Evolutionary conservation across 2,113 vertebrate genomes (phyloP).

Genomic region (Lepisosteus oculatus): DNA sequence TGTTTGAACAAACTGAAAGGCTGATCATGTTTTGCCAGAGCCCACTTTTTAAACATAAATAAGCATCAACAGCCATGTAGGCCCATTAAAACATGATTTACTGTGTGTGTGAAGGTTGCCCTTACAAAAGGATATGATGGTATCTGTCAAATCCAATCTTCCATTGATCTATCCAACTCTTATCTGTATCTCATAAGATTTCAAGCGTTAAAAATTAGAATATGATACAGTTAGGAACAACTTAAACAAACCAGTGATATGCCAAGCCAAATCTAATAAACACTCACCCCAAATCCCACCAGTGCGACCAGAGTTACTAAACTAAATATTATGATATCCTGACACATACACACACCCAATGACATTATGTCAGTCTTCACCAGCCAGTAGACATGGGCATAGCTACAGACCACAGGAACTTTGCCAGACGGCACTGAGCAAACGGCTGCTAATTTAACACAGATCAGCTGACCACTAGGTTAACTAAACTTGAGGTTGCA

Average conservation of each 20-base stretch:
- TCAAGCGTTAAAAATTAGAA: constrained; percentile 12
- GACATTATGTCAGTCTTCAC: constrained; percentile 46
- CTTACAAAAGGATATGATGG: background rate
- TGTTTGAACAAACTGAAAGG: background rate
- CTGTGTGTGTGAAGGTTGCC: background rate
- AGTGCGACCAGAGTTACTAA: constrained; percentile 39
- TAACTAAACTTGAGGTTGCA: constrained; percentile 17
- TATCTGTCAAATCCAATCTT: constrained; percentile 28
- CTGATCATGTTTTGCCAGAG: background rate
- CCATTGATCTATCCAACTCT: constrained; percentile 30
- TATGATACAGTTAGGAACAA: constrained; percentile 46
- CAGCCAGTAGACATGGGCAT: constrained; percentile 34
- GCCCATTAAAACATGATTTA: background rate
- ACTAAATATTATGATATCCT: constrained; percentile 50
- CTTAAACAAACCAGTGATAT: constrained; percentile 46
- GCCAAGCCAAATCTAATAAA: constrained; percentile 60
- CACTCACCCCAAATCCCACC: constrained; percentile 43
- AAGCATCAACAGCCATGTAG: background rate
- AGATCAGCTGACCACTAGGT: constrained; percentile 31
- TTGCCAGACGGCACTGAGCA: constrained; percentile 35
- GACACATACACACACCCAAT: constrained; percentile 29
- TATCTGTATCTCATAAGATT: constrained; percentile 34
- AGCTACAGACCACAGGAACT: constrained; percentile 44
- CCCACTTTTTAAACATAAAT: background rate
- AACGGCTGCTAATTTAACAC: constrained; percentile 44